Conservation (phyloP, 2,888 invertebrate genomes). For the Pseudococcus viburni region DNA sequence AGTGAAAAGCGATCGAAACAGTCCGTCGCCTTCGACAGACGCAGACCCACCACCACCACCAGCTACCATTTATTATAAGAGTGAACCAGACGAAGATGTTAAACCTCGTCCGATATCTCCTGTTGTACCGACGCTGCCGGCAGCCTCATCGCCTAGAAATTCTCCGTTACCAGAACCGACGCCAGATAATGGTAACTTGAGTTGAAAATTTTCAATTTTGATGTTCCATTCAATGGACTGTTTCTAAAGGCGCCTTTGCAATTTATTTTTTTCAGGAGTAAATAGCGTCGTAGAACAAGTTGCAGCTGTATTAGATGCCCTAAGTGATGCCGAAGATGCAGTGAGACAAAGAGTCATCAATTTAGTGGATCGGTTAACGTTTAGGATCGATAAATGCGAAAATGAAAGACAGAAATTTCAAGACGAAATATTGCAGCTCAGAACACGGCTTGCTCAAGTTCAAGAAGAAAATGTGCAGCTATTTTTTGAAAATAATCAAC, state of each 20-base stretch:
- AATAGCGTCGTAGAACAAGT: conserved; percentile 70
- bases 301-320: conserved; percentile 70
- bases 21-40: conserved; percentile 56
- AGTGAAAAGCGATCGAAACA: conserved; percentile 54
- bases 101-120: conserved; percentile 59
- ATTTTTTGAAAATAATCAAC: conserved; percentile 65
- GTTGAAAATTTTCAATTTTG: not conserved
- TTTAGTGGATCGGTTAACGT: conserved; percentile 70
- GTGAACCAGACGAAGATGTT: conserved; percentile 56
- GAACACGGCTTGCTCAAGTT: conserved; percentile 40
- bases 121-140: not conserved
- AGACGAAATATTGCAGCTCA: conserved; percentile 60
- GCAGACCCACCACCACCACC: conserved; percentile 41
- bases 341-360: conserved; percentile 70
- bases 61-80: conserved; percentile 50
- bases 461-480: conserved; percentile 66
- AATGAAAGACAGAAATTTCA: conserved; percentile 67
- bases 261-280: conserved; percentile 26
- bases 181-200: conserved; percentile 56
- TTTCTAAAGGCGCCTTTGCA: not conserved
- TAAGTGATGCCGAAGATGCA: conserved; percentile 70
- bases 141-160: conserved; percentile 47
- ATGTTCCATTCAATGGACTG: not conserved
- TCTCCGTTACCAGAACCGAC: conserved; percentile 54
- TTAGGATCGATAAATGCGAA: conserved; percentile 69